Conservation (phyloP, 1,140 invertebrate genomes). For the Danaus plexippus region DNA sequence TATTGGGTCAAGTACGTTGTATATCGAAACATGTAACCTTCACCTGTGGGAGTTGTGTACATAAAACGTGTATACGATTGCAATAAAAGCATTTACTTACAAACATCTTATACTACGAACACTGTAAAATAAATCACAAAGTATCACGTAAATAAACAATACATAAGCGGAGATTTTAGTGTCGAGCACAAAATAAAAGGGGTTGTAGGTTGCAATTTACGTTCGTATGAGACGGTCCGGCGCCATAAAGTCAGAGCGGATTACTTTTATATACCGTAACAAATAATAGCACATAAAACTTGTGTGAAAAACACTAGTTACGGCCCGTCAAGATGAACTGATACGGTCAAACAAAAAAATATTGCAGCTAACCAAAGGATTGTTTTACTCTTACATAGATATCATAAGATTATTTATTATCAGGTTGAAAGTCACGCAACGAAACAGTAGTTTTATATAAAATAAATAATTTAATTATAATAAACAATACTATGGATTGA, state of each 20-base stretch:
- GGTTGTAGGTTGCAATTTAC: slow-evolving; percentile 40
- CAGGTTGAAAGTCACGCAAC: too few species aligned
- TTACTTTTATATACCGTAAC: slow-evolving; percentile 64
- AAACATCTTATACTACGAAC: too few species aligned
- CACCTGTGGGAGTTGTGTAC: neutral
- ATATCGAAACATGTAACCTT: too few species aligned
- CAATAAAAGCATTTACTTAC: slow-evolving; percentile 5
- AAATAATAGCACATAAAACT: slow-evolving; percentile 71
- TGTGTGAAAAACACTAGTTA: slow-evolving; percentile 68
- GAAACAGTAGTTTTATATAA: neutral
- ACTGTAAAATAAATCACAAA: slow-evolving; percentile 12
- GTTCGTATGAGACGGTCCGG: slow-evolving; percentile 38
- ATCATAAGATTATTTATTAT: too few species aligned
- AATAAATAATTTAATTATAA: slow-evolving; percentile 2
- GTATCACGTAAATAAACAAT: slow-evolving; percentile 45
- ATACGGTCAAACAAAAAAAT: slow-evolving; percentile 29
- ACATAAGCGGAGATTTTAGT: slow-evolving; percentile 58
- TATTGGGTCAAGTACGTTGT: too few species aligned
- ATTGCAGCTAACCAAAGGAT: neutral
- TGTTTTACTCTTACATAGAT: too few species aligned
- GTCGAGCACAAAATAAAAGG: slow-evolving; percentile 57
- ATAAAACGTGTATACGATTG: neutral
- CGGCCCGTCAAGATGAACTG: slow-evolving; percentile 41
- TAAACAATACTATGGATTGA: neutral
- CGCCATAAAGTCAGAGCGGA: slow-evolving; percentile 50